These are phyloP conservation scores for Geotrupes spiniger DNA, from an alignment of 2,888 invertebrate genomes.

Conservation along the genomic window DNA sequence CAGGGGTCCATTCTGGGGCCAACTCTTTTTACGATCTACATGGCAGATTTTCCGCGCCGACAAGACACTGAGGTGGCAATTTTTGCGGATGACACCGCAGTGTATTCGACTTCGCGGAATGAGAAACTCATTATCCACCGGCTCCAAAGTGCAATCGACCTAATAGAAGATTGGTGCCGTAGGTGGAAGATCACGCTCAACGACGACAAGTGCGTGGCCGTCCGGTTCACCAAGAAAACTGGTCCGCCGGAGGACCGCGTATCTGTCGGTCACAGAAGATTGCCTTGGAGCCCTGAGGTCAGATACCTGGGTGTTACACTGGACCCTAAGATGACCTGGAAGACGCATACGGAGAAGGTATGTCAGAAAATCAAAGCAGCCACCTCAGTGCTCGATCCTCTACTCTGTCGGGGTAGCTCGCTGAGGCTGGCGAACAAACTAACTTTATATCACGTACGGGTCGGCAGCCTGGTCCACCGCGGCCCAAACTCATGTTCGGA, in stretches of 20 bases:
- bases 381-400: too few relatives aligned
- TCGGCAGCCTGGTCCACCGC: too few relatives aligned
- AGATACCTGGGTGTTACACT: too few relatives aligned
- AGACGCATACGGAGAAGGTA: too few relatives aligned
- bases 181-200: background rate
- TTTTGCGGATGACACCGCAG: slow-evolving; percentile 2
- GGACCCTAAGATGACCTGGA: too few relatives aligned
- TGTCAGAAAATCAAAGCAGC: too few relatives aligned
- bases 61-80: background rate
- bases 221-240: background rate
- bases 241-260: background rate
- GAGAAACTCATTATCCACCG: background rate
- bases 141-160: background rate
- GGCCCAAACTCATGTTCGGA: too few relatives aligned
- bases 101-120: background rate
- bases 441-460: too few relatives aligned
- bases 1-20: background rate
- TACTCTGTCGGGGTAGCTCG: too few relatives aligned
- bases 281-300: too few relatives aligned
- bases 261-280: too few relatives aligned
- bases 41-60: background rate
- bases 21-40: background rate
- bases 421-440: too few relatives aligned
- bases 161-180: background rate
- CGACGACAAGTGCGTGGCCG: background rate